These are phyloP conservation scores for Heteractis magnifica DNA, from an alignment of 92 coral and sea anemone genomes.

Conservation along the genomic window DNA sequence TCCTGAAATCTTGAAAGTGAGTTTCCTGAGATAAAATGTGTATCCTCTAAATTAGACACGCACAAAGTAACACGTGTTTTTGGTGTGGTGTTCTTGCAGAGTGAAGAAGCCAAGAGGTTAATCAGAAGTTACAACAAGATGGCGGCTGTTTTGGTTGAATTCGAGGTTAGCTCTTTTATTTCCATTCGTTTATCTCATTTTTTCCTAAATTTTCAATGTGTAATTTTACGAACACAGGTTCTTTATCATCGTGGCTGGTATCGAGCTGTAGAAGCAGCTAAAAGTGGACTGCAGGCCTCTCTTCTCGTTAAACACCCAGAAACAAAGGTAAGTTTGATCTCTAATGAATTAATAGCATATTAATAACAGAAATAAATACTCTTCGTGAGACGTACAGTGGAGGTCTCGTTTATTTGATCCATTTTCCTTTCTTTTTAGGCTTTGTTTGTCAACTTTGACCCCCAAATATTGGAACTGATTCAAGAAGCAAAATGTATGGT, in stretches of 20 bases:
- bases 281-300: slow-evolving; percentile 91
- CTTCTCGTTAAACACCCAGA: slow-evolving; percentile 95
- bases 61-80: not conserved
- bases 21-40: not conserved
- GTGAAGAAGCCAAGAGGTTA: slow-evolving; percentile 94
- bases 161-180: slow-evolving; percentile 61
- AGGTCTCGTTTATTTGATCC: not conserved
- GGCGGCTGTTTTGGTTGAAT: slow-evolving; percentile 96
- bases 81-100: slow-evolving; percentile 41
- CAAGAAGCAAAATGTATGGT: slow-evolving; percentile 97
- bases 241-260: slow-evolving; percentile 98
- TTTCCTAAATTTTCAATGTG: not conserved
- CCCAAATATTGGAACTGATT: slow-evolving; percentile 91
- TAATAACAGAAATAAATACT: not conserved
- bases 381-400: not conserved
- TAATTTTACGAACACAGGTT: slow-evolving; percentile 42
- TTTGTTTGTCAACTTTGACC: slow-evolving; percentile 95
- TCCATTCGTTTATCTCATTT: not conserved
- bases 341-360: not conserved
- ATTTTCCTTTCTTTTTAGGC: slow-evolving; percentile 45
- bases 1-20: slow-evolving; percentile 89
- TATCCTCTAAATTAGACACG: not conserved
- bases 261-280: slow-evolving; percentile 95
- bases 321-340: slow-evolving; percentile 64
- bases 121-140: slow-evolving; percentile 91